Conservation (phyloP, 1,140 invertebrate species). For the Oryzaephilus surinamensis region DNA sequence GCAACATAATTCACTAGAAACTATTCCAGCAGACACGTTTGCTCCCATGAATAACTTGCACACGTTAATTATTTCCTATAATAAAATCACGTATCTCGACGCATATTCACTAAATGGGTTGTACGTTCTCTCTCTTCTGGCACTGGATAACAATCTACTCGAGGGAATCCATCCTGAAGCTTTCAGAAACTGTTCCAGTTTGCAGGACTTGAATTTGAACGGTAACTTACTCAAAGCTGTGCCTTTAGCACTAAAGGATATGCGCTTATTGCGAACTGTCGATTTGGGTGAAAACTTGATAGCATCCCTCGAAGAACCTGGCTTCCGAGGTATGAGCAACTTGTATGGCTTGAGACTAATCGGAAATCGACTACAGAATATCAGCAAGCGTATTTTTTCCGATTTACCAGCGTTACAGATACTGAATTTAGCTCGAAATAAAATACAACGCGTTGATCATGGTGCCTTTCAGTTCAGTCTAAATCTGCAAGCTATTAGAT, state of each 20-base stretch:
- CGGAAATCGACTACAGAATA: constrained; percentile 78
- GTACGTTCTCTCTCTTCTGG: constrained; percentile 64
- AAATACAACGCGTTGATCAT: constrained; percentile 65
- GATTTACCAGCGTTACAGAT: constrained; percentile 74
- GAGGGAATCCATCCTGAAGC: constrained; percentile 66
- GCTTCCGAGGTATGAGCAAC: constrained; percentile 69
- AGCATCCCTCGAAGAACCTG: constrained; percentile 60
- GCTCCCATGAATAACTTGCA: constrained; percentile 74
- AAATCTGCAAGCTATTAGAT: constrained; percentile 71
- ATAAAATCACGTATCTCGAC: constrained; percentile 65
- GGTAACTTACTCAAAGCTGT: constrained; percentile 71
- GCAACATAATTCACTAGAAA: constrained; percentile 67
- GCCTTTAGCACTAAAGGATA: constrained; percentile 62
- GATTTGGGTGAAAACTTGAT: constrained; percentile 80
- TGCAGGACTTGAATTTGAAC: constrained; percentile 79
- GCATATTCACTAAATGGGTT: constrained; percentile 68
- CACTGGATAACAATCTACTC: constrained; percentile 69
- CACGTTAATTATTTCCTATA: constrained; percentile 66
- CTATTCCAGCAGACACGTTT: constrained; percentile 69
- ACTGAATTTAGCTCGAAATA: constrained; percentile 80
- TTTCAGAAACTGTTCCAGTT: constrained; percentile 67
- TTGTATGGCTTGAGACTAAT: constrained; percentile 74
- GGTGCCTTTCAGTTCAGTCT: constrained; percentile 70
- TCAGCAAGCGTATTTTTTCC: constrained; percentile 70
- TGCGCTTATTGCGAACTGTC: constrained; percentile 64